phyloP scores from a whole-genome alignment of 2,113 vertebrate species.

The Hystrix brachyura region DNA sequence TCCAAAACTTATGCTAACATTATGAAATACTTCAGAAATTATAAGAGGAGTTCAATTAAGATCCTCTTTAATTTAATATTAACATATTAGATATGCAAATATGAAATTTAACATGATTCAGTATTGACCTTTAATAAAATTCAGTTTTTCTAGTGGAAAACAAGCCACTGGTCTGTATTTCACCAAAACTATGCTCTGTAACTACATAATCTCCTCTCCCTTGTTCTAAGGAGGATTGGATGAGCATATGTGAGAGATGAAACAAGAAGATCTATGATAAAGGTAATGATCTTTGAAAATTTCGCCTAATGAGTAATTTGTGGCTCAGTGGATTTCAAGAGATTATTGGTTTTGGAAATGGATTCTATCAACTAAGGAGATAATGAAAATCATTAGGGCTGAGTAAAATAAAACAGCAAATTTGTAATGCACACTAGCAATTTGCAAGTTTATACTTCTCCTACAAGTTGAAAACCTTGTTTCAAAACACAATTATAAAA shows the following conservation, averaged over 20 bases:
- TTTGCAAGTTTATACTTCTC: slow-evolving; percentile 80
- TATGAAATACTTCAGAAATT: neutral
- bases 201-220: slow-evolving; percentile 73
- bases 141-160: slow-evolving; percentile 73
- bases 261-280: slow-evolving; percentile 88
- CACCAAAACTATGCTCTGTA: slow-evolving; percentile 77
- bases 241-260: slow-evolving; percentile 84
- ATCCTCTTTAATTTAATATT: slow-evolving; percentile 67
- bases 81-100: slow-evolving; percentile 21
- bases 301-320: slow-evolving; percentile 92
- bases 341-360: slow-evolving; percentile 91
- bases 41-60: neutral
- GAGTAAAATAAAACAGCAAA: slow-evolving; percentile 86
- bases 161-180: slow-evolving; percentile 74
- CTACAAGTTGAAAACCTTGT: slow-evolving; percentile 79
- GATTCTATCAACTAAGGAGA: slow-evolving; percentile 90
- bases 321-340: slow-evolving; percentile 91
- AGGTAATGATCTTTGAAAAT: slow-evolving; percentile 93
- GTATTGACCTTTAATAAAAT: slow-evolving; percentile 81
- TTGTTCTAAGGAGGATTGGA: slow-evolving; percentile 80
- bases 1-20: neutral
- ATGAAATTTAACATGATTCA: slow-evolving; percentile 78
- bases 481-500: slow-evolving; percentile 78
- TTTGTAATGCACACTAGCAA: slow-evolving; percentile 83
- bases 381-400: slow-evolving; percentile 91